These are phyloP conservation scores for Eustalomyia histrio DNA, from an alignment of 2,888 invertebrate species.

Conservation along the genomic window DNA sequence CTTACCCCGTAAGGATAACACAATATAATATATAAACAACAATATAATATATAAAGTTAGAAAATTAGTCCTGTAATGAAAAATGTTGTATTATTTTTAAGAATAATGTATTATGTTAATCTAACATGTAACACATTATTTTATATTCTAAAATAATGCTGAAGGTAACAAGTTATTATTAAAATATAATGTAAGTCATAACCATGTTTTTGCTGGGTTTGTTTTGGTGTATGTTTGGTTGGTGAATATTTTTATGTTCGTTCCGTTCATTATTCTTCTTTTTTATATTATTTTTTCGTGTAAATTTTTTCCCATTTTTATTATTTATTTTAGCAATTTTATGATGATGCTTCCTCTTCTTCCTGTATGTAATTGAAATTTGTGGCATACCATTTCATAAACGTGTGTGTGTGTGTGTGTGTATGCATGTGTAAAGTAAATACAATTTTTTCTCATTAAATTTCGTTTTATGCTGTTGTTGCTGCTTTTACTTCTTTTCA, in stretches of 20 bases:
- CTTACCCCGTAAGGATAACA: too few relatives aligned
- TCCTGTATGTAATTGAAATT: conserved; percentile 77
- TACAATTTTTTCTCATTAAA: conserved; percentile 19
- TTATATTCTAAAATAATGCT: too few relatives aligned
- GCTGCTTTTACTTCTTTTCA: conserved; percentile 37
- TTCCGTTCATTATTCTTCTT: conserved; percentile 31
- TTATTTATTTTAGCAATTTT: conserved; percentile 63
- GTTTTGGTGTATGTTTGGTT: conserved; percentile 4
- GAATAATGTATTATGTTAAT: too few relatives aligned
- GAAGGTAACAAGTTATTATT: too few relatives aligned
- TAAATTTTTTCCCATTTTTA: conserved; percentile 57
- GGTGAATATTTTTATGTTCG: conserved; percentile 46
- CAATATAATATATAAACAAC: too few relatives aligned
- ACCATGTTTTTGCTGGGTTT: too few relatives aligned
- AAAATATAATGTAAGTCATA: too few relatives aligned
- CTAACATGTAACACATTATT: too few relatives aligned
- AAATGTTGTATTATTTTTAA: too few relatives aligned
- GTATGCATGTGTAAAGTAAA: too few relatives aligned
- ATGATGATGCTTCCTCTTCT: conserved; percentile 67
- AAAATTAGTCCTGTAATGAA: too few relatives aligned
- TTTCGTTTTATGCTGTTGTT: conserved; percentile 27
- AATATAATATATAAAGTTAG: too few relatives aligned
- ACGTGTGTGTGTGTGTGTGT: neutral
- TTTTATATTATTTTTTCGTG: conserved; percentile 64
- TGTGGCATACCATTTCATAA: conserved; percentile 65